Base-by-base conservation (phyloP, 2,888 invertebrate species). In the Macrophya annulata region DNA sequence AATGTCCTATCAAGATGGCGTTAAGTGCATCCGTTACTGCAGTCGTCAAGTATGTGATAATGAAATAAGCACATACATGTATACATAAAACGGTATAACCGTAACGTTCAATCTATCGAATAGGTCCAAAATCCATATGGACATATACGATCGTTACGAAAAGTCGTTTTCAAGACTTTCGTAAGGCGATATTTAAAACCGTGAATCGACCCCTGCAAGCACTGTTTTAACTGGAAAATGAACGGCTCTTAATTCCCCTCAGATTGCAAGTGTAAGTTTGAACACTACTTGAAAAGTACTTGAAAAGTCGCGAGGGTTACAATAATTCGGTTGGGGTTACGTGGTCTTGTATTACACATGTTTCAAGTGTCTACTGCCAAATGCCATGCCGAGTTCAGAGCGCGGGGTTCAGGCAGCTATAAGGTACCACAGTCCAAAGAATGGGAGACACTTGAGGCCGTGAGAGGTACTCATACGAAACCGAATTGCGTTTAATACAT, bases 271-370 rank as follows among this genome's bases (percentile, higher is more conserved):
- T 83, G 68, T 59, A 83, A 40, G 9, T 51, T 17, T 31, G 55
- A 77, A 55, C 77, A 25, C 21, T n/a, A 10, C n/a, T n/a, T n/a
- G n/a, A n/a, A n/a, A n/a, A 48, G 83, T 40, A n/a, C 83, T 83
- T 48, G 83, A 83, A 51, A 83, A 65, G 68, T 83, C 68, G 83
- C 68, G 31, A 83, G 71, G 83, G 31, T 48, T 83, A 68, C 65
- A 83, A 83, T 68, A 83, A 71, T 48, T 83, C 83, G 83, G 15
- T 55, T 40, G 55, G 37, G 51, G 31, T 4, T 31, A 25, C 55
- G n/a, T 15, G 31, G 17, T 37, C 48, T 37, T 1, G 17, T n/a
- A 81, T 40, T 40, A 43, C 62, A 77, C 55, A 62, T 62, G 40
- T 81, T 81, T 59, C 43, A 40, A 81, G 81, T 81, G 21, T 31